Evolutionary conservation across 2,113 vertebrate genomes (phyloP).

Genomic region (Sapajus apella): DNA sequence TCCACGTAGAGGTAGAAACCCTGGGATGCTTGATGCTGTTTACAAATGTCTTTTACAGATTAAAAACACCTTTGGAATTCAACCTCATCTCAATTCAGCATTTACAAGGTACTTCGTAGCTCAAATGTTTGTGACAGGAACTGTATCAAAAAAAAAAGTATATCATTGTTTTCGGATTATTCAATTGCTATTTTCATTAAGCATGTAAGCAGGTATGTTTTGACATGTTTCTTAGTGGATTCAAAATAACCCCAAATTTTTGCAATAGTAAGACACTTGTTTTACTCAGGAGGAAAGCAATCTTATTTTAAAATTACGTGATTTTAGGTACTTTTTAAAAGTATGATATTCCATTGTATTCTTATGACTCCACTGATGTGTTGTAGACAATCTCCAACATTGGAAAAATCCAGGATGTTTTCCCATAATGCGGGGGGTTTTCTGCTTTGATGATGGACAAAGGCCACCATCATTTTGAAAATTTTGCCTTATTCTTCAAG

Average conservation of each 20-base stretch:
- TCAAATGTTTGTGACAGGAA: background rate
- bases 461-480: background rate
- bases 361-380: background rate
- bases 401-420: background rate
- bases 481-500: background rate
- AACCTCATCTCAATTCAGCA: background rate
- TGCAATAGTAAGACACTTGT: background rate
- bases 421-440: background rate
- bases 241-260: background rate
- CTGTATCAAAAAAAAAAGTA: background rate
- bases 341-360: background rate
- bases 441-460: background rate
- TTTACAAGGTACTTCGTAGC: background rate
- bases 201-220: background rate
- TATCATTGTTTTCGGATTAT: background rate
- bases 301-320: background rate
- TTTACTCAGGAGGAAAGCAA: background rate
- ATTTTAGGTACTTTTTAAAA: background rate
- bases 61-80: conserved; percentile 1
- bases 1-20: background rate
- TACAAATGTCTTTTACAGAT: conserved; percentile 31
- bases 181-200: conserved; percentile 1
- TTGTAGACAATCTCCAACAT: background rate
- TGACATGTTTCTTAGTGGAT: background rate
- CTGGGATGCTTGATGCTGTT: background rate